A percentile compares a stretch with the other conserved stretches of the same genome.
Evolutionary conservation across 2,113 vertebrate species (phyloP).

Genomic region (Climacteris rufus): DNA sequence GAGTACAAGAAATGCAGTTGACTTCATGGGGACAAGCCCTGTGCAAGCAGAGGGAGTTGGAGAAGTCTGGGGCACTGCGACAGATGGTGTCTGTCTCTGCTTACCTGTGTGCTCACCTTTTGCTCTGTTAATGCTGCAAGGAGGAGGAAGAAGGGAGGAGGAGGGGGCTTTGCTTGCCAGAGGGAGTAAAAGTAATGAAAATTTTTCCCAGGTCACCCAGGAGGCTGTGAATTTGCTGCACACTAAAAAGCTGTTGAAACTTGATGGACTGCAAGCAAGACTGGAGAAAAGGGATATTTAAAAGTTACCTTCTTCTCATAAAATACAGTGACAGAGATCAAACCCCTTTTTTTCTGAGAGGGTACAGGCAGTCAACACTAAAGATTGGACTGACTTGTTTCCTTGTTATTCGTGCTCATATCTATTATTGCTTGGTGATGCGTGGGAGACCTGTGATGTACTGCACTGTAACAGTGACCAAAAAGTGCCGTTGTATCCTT

Average conservation of each 20-base stretch:
- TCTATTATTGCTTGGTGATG: background rate
- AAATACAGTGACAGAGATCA: background rate
- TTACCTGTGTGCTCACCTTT: background rate
- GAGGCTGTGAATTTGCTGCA: background rate
- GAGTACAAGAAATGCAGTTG: background rate
- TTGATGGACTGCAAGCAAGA: background rate
- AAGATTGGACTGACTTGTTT: background rate
- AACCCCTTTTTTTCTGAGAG: background rate
- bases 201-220: background rate
- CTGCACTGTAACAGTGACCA: background rate
- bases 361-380: background rate
- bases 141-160: background rate
- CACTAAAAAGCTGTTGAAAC: background rate
- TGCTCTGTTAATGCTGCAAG: background rate
- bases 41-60: background rate
- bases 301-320: background rate
- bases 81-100: background rate
- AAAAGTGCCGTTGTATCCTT: background rate
- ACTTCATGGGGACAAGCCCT: fast-evolving
- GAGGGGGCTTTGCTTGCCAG: background rate
- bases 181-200: background rate
- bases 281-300: background rate
- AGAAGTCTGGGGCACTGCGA: background rate
- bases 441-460: background rate
- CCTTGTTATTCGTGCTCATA: background rate